Evolutionary conservation across 2,888 invertebrate genomes (phyloP), one percentile per base, ranked within the genome.

Genomic region (Drosophila monieri): DNA sequence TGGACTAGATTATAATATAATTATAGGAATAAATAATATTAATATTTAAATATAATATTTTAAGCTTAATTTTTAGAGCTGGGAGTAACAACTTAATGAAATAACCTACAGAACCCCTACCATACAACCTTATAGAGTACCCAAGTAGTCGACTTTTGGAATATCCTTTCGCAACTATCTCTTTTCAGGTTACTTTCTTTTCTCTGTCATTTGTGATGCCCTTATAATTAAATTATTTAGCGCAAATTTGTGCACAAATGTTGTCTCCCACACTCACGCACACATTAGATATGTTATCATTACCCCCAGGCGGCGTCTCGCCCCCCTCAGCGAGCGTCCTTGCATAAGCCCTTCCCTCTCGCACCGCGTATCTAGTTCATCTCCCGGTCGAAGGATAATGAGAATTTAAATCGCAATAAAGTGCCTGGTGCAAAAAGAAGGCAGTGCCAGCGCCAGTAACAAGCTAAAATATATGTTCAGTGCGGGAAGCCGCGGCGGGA

Each of bases 381-480:
- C 37, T 53, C 53, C 27, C 60, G 39, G 23, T 54, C 48, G 30
- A 35, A 32, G 58, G 62, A 72, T 81, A 81, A 81, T 81, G 81
- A 80, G 81, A 85, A 81, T 80, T 81, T 80, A 85, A 81, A 78
- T 74, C 75, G 81, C 79, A 77, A 81, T 81, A 81, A 81, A 80
- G 77, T 78, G 75, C 68, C 53, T 41, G 56, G 60, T 55, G 56
- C 52, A 41, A 56, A 46, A 53, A 41, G 54, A 46, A 77, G 61
- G 68, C 48, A 65, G 55, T 15, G 15, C 66, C 62, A 75, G 66
- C 15, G 39, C 66, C 21, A 77, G 68, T 73, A 81, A 80, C 80
- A 80, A 74, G 73, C 59, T 59, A 59, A 77, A 81, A 81, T 81
- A 79, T 81, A 81, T 77, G 79, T 70, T 72, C 44, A 73, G 79